These are phyloP conservation scores for Chrysodeixis includens DNA, from an alignment of 2,888 invertebrate species.

Conservation along the genomic window DNA sequence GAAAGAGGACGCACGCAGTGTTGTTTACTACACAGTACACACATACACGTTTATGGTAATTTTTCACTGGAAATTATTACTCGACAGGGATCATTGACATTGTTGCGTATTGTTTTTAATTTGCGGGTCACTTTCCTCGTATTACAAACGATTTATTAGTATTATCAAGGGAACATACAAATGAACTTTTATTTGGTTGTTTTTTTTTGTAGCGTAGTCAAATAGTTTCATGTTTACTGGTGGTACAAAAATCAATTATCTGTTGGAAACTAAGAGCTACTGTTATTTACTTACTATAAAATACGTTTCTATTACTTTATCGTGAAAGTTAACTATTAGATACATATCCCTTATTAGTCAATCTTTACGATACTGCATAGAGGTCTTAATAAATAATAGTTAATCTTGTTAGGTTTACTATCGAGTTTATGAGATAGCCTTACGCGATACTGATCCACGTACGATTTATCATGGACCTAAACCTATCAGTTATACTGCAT, in stretches of 20 bases:
- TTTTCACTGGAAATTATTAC: conserved; percentile 42
- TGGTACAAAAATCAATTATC: neutral
- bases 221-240: neutral
- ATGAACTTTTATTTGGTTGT: conserved; percentile 6
- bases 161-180: conserved; percentile 30
- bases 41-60: conserved; percentile 33
- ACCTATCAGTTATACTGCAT: conserved; percentile 30
- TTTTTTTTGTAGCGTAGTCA: conserved; percentile 12
- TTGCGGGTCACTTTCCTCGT: conserved; percentile 39
- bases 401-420: conserved; percentile 38
- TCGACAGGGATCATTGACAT: conserved; percentile 32
- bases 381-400: conserved; percentile 23
- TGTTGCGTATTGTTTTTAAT: conserved; percentile 25
- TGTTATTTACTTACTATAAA: neutral
- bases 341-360: conserved; percentile 11
- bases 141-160: conserved; percentile 42
- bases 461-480: conserved; percentile 48
- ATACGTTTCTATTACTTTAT: neutral
- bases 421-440: conserved; percentile 49
- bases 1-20: conserved; percentile 43
- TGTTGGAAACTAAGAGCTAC: neutral
- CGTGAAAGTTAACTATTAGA: neutral
- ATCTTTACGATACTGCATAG: conserved; percentile 9
- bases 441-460: conserved; percentile 47
- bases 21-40: conserved; percentile 42